phyloP scores from a whole-genome alignment of 92 coral and sea anemone genomes.

The Umimayanthus kanabou region DNA sequence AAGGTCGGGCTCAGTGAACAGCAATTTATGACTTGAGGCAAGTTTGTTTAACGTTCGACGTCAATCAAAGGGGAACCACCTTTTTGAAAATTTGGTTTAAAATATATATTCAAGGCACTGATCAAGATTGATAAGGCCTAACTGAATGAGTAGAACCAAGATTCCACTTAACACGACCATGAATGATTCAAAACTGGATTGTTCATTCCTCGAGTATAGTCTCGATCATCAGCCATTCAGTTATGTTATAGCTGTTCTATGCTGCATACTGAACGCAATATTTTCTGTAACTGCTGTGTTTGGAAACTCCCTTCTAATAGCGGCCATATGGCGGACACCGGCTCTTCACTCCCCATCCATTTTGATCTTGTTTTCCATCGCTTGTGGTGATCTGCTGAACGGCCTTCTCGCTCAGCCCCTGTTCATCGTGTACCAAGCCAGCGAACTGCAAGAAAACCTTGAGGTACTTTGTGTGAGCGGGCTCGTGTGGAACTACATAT shows the following conservation, averaged over 20 bases:
- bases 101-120: neutral
- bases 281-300: conserved; percentile 11
- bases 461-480: conserved; percentile 14
- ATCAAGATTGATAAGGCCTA: neutral
- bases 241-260: neutral
- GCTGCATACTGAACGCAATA: neutral
- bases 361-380: neutral
- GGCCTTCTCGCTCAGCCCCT: conserved; percentile 28
- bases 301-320: conserved; percentile 23
- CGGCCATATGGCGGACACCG: conserved; percentile 27
- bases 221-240: neutral
- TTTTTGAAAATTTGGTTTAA: too few relatives aligned
- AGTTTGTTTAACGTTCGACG: too few relatives aligned
- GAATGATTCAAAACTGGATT: neutral
- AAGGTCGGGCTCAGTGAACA: neutral
- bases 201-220: neutral
- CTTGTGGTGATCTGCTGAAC: conserved; percentile 23
- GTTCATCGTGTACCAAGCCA: conserved; percentile 20
- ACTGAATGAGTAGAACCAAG: too few relatives aligned
- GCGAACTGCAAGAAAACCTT: conserved; percentile 9
- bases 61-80: neutral
- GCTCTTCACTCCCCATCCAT: conserved; percentile 10
- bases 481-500: conserved; percentile 22
- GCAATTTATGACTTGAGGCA: too few relatives aligned
- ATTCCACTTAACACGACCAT: neutral